Conservation (phyloP, 2,888 invertebrate species). For the Dendrolimus houi region DNA sequence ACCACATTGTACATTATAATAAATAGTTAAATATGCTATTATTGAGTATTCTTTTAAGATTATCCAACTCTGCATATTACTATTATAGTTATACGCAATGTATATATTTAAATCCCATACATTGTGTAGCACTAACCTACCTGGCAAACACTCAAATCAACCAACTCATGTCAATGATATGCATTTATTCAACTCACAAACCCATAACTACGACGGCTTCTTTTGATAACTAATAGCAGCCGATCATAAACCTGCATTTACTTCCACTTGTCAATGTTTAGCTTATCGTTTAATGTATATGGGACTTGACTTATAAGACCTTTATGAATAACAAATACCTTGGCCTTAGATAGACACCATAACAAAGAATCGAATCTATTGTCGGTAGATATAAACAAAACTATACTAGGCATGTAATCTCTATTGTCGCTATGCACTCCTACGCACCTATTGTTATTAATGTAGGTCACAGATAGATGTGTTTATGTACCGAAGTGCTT, state of each 20-base stretch:
- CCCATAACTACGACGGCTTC: too few species aligned
- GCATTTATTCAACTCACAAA: not conserved
- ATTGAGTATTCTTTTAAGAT: too few species aligned
- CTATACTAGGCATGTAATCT: not conserved
- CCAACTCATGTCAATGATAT: not conserved
- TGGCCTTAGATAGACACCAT: not conserved
- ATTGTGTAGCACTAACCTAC: too few species aligned
- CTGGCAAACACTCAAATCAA: too few species aligned
- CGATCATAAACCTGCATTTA: too few species aligned
- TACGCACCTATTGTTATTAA: slow-evolving; percentile 4
- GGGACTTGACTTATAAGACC: not conserved
- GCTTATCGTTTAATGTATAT: not conserved
- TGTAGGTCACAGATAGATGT: slow-evolving; percentile 1
- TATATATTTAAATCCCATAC: too few species aligned
- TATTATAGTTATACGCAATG: too few species aligned
- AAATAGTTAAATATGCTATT: too few species aligned
- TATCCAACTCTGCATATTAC: too few species aligned
- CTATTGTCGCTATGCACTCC: slow-evolving; percentile 2
- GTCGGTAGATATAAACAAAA: not conserved
- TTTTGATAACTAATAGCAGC: too few species aligned
- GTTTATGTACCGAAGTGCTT: not conserved
- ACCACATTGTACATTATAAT: too few species aligned
- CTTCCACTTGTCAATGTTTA: not conserved
- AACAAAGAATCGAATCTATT: not conserved
- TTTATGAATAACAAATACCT: not conserved